These are phyloP conservation scores for Diadumene lineata DNA, from an alignment of 92 coral and sea anemone genomes.

Conservation along the genomic window DNA sequence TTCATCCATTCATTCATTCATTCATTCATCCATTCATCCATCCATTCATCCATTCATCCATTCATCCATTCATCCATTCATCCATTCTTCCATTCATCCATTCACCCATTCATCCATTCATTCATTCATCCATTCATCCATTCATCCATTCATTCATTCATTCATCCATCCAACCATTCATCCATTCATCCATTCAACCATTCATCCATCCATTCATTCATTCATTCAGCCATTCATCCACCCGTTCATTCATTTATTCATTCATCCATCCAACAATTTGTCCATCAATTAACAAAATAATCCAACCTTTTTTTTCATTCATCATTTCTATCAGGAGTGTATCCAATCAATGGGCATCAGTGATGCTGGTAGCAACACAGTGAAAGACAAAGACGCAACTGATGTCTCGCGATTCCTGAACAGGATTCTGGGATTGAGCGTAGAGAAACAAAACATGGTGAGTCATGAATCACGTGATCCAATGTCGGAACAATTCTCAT, in stretches of 20 bases:
- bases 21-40: neutral
- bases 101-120: neutral
- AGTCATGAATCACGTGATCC: too few species aligned
- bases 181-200: neutral
- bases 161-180: neutral
- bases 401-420: conserved; percentile 88
- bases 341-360: conserved; percentile 77
- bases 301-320: neutral
- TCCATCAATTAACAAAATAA: neutral
- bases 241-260: neutral
- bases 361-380: conserved; percentile 65
- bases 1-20: neutral
- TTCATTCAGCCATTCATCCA: neutral
- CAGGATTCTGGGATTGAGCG: conserved; percentile 91
- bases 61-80: neutral
- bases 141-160: neutral
- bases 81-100: neutral
- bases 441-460: conserved; percentile 79
- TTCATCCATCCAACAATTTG: neutral
- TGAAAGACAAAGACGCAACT: conserved; percentile 93
- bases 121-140: neutral
- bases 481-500: too few species aligned
- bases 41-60: neutral
- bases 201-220: neutral
- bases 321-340: conserved; percentile 64